Conservation (phyloP, 2,888 invertebrate species). For the Macropis europaea region DNA sequence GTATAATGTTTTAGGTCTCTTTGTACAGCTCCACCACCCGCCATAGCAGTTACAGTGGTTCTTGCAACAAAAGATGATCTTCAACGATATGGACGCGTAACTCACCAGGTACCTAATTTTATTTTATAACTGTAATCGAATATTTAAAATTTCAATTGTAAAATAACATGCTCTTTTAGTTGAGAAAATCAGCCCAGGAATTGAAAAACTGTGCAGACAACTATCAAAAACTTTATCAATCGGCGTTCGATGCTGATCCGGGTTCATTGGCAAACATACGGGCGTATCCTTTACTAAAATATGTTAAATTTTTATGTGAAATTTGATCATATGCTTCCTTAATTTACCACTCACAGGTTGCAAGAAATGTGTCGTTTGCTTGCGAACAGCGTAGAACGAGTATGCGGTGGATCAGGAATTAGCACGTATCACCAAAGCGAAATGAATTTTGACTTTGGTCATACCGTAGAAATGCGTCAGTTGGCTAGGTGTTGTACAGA, state of each 20-base stretch:
- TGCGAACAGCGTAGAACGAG: slow-evolving; percentile 87
- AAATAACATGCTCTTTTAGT: slow-evolving; percentile 73
- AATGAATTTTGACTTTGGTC: slow-evolving; percentile 72
- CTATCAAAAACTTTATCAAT: slow-evolving; percentile 89
- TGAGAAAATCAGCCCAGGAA: slow-evolving; percentile 88
- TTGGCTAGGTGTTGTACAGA: slow-evolving; percentile 74
- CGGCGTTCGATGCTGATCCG: slow-evolving; percentile 93
- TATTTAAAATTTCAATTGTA: not conserved
- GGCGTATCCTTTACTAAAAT: slow-evolving; percentile 71
- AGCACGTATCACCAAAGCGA: slow-evolving; percentile 67
- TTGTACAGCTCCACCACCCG: slow-evolving; percentile 95
- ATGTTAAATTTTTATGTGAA: not conserved
- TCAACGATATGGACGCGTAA: slow-evolving; percentile 89
- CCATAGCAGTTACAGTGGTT: slow-evolving; percentile 92
- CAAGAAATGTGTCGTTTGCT: slow-evolving; percentile 90
- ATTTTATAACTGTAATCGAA: not conserved
- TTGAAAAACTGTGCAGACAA: slow-evolving; percentile 87
- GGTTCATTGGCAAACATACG: slow-evolving; percentile 86
- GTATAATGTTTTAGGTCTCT: slow-evolving; percentile 81
- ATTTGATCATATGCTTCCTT: slow-evolving; percentile 32
- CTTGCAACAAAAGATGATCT: slow-evolving; percentile 89
- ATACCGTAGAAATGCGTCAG: slow-evolving; percentile 76
- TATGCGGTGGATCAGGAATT: slow-evolving; percentile 80
- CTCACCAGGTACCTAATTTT: slow-evolving; percentile 83
- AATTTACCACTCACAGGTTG: slow-evolving; percentile 81